Base-by-base conservation (phyloP, 2,888 invertebrate species). In the Volucella zonaria region DNA sequence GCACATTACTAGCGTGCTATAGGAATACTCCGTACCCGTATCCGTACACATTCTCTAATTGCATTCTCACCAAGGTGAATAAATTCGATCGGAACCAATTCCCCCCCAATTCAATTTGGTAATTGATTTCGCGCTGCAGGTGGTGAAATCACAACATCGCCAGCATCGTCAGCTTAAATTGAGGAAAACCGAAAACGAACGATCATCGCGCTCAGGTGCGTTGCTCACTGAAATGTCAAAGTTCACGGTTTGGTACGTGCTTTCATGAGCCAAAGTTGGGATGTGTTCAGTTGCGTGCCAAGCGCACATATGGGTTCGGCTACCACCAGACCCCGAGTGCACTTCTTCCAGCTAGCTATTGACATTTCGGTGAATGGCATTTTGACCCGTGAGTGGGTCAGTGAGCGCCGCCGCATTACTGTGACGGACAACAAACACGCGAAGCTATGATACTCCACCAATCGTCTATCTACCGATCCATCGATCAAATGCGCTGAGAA, bases 81-180 rank as follows among this genome's bases (percentile, higher is more conserved):
- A 77, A 85, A 76, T 85, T 76, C 80, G 81, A 77, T 85, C 80
- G 76, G 76, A 85, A 85, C 81, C 76, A 81, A 85, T 85, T 80
- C 80, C 70, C 80, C 80, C 70, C 38, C 79, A 74, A 79, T 85
- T 76, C 83, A 85, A 62, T 85, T 85, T 67, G 85, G 85, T 81
- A 81, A 81, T 85, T 81, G 85, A 85, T 80, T 80, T 76, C 71
- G 59, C 80, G 67, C 80, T 85, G 83, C 83, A 85, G 83, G 83
- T 85, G 83, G 83, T 85, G 83, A 85, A 85, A 85, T 85, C 83
- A 75, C 64, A 38, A 12, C 68, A 68, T 15, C 54, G 14, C 42
- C 42, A 61, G 10, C n/a, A 42, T 42, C 18, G 14, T 31, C 12
- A 47, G 23, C 12, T 61, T 49, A 74, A 73, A 42, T 52, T 64